Evolutionary conservation across 2,113 vertebrate genomes (phyloP).

Genomic region (Melanerpes aurifrons): DNA sequence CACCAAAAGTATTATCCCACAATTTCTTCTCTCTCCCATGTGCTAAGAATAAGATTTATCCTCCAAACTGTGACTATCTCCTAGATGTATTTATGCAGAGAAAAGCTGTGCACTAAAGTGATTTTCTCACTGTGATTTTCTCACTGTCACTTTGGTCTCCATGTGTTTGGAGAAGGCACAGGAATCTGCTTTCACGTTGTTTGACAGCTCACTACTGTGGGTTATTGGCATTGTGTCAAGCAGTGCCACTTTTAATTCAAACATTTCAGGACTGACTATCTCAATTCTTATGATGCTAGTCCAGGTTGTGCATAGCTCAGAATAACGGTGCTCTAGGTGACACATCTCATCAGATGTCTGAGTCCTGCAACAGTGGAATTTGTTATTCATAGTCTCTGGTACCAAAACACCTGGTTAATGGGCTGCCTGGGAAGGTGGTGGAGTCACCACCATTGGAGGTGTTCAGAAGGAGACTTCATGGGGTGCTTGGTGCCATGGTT

Average conservation of each 20-base stretch:
- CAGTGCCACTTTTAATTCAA: background rate
- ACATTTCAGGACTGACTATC: background rate
- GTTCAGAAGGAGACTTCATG: no score
- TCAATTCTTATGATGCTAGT: background rate
- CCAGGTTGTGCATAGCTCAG: background rate
- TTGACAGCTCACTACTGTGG: background rate
- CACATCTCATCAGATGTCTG: background rate
- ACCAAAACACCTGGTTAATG: rapidly evolving
- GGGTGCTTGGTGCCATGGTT: no score
- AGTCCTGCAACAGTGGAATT: background rate
- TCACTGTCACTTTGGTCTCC: background rate
- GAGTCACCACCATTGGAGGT: no score
- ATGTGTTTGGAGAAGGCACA: background rate
- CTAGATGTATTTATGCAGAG: background rate
- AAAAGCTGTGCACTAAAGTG: background rate
- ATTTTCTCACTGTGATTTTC: no score
- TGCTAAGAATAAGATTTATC: background rate
- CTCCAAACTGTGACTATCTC: background rate
- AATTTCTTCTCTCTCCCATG: background rate
- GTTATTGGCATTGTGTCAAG: background rate
- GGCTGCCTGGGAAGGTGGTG: no score
- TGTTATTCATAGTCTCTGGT: background rate
- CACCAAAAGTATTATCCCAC: background rate
- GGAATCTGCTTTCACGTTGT: background rate
- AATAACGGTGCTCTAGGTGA: background rate